Percentiles rank a stretch among this genome's conserved stretches.
Evolutionary conservation across 2,113 vertebrate species (phyloP).

Genomic region (Rhinolophus ferrumequinum): DNA sequence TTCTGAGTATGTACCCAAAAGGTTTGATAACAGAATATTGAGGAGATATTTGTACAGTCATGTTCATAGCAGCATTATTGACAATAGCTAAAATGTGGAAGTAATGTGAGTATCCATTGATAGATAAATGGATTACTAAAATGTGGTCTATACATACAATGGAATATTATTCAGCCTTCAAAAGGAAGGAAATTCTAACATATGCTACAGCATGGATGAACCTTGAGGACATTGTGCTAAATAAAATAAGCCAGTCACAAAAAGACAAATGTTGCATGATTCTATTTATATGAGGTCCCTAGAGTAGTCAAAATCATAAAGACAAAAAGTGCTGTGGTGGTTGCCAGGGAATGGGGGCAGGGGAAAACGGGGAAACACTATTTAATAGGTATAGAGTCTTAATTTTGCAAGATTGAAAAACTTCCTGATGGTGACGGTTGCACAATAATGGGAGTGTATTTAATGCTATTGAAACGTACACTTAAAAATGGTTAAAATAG

Average conservation of each 20-base stretch:
- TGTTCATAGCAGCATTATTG: not conserved
- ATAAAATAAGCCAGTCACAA: not conserved
- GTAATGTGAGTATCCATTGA: not conserved
- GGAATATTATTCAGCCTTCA: not conserved
- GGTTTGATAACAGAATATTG: not conserved
- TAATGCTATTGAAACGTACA: not conserved
- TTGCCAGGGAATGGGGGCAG: not conserved
- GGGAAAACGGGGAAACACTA: not conserved
- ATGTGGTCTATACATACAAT: not conserved
- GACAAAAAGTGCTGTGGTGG: not conserved
- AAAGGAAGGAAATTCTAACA: not conserved
- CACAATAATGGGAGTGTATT: too few relatives aligned
- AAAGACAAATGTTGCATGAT: not conserved
- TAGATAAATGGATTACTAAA: not conserved
- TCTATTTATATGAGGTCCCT: not conserved
- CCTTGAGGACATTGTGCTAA: not conserved
- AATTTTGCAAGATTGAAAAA: not conserved
- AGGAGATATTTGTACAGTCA: not conserved
- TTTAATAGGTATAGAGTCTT: not conserved
- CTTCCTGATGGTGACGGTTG: not conserved
- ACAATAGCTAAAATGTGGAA: not conserved
- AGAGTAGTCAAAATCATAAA: not conserved
- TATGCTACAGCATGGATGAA: not conserved
- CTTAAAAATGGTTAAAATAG: not conserved
- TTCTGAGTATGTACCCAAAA: not conserved